Evolutionary conservation across 1,140 invertebrate genomes (phyloP), one percentile per base, ranked within the genome.

Genomic region (Diuraphis noxia): DNA sequence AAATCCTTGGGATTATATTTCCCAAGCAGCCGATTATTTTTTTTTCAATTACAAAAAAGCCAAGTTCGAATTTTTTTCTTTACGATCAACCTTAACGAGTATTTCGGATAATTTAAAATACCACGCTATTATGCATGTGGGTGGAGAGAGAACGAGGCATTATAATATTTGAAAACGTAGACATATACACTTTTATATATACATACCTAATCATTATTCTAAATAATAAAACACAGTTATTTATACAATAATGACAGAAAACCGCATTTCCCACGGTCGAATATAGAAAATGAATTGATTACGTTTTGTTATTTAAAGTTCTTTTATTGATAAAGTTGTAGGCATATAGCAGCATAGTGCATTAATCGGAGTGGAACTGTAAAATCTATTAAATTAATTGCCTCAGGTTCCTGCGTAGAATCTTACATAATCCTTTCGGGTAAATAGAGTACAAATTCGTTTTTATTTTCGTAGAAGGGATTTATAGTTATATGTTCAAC

Each of bases 381-480:
- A 49, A 86, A 86, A 86, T 86, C 85, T 25, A 86, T 86, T 86
- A 86, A 38, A 86, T 49, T 86, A 86, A 86, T 86, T 86, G 34
- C 21, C 21, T 36, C 10, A 7, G 21, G n/a, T 49, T 52, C n/a
- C 34, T 17, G n/a, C n/a, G 21, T n/a, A 49, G 4, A 52, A 86
- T 52, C n/a, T 86, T 38, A 52, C 10, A 25, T 52, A 86, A 86
- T 86, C 85, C 85, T 49, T 86, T 86, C 34, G 34, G n/a, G 21
- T 38, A 30, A 38, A 86, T 25, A 34, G 30, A 52, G n/a, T 36
- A 25, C 23, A 30, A 41, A n/a, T 82, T 40, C 17, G 9, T 82
- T 41, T 41, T 82, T 41, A 30, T 30, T 38, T 49, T 30, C 41
- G 40, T 82, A 82, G 13, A 52, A 36, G 9, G 23, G 19, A 49